Conservation (phyloP, 2,113 vertebrate species). For the Jaculus jaculus region DNA sequence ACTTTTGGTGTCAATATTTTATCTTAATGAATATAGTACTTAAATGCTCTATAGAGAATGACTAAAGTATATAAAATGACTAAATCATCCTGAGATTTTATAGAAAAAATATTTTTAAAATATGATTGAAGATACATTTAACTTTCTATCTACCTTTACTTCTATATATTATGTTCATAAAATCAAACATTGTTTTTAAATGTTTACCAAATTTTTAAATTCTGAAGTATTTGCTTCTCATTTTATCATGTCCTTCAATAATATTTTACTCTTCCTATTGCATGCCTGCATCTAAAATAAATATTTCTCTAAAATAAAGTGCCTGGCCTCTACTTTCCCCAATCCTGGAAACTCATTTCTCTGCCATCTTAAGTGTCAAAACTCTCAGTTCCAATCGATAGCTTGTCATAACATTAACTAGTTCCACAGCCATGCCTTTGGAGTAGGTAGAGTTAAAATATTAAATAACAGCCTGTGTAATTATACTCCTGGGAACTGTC, state of each 20-base stretch:
- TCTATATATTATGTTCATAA: not conserved
- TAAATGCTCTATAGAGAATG: not conserved
- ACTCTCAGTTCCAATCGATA: conserved; percentile 74
- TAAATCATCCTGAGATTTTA: not conserved
- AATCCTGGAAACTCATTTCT: conserved; percentile 57
- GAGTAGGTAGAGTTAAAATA: conserved; percentile 73
- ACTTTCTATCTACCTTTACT: not conserved
- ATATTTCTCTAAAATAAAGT: conserved; percentile 62
- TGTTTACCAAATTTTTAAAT: not conserved
- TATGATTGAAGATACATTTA: not conserved
- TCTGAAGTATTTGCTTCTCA: not conserved
- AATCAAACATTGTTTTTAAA: not conserved
- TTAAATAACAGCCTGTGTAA: conserved; percentile 81
- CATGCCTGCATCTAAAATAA: not conserved
- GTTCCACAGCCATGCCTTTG: conserved; percentile 73
- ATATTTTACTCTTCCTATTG: conserved; percentile 47
- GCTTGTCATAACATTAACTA: conserved; percentile 75
- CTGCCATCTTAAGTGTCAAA: conserved; percentile 63
- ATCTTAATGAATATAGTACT: not conserved
- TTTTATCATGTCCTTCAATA: conserved; percentile 47
- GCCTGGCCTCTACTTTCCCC: not conserved
- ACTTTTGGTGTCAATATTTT: not conserved
- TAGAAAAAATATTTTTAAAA: not conserved
- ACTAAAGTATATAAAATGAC: not conserved
- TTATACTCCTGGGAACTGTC: conserved; percentile 79